Percentiles rank a stretch among this genome's conserved stretches.
phyloP scores from a whole-genome alignment of 2,113 vertebrate species.

The Gasterosteus nipponicus region DNA sequence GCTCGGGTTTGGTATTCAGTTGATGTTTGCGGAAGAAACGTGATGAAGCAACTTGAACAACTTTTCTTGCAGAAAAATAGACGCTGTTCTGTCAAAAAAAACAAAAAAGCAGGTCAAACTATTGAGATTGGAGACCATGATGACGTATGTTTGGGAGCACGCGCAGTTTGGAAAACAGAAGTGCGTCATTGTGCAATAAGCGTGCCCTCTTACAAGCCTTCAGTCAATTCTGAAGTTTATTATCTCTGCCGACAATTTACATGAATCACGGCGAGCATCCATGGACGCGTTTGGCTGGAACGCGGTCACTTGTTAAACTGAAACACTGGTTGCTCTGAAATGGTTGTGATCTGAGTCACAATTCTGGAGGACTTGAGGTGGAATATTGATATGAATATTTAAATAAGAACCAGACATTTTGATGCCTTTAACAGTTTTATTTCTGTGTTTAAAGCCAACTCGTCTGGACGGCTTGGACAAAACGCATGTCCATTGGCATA shows the following conservation, averaged over 20 bases:
- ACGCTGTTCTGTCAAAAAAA: background rate
- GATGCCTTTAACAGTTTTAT: background rate
- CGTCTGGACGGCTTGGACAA: background rate
- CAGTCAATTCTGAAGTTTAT: too few relatives aligned
- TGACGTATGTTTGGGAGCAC: background rate
- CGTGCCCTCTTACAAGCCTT: background rate
- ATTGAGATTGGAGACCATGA: background rate
- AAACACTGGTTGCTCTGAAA: too few relatives aligned
- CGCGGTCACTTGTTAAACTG: too few relatives aligned
- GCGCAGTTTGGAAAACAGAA: background rate
- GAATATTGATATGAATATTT: background rate
- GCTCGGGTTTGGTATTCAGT: background rate
- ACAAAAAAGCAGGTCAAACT: background rate
- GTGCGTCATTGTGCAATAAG: background rate
- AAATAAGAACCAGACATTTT: background rate
- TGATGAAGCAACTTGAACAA: background rate
- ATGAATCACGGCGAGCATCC: too few relatives aligned
- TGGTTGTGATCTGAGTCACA: too few relatives aligned
- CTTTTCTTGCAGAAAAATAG: constrained; percentile 19
- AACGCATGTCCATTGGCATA: background rate
- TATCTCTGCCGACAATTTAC: too few relatives aligned
- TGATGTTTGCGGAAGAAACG: constrained; percentile 1
- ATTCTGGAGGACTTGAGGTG: background rate
- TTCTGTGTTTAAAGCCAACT: background rate
- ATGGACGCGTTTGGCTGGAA: too few relatives aligned